Evolutionary conservation across 2,888 invertebrate species (phyloP).

Genomic region (Limulus polyphemus): DNA sequence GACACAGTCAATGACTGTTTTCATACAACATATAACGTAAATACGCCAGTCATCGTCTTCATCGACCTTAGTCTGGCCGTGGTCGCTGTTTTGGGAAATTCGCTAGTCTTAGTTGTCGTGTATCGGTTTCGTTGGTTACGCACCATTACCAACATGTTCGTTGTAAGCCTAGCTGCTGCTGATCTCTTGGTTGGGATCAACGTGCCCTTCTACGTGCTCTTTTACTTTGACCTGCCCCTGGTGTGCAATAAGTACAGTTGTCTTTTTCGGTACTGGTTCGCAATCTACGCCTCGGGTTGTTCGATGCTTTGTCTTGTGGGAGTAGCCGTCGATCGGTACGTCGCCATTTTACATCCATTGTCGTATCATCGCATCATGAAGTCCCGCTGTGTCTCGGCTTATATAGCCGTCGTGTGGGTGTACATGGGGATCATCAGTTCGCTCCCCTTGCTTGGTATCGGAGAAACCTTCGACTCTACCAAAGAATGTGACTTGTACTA

Average conservation of each 20-base stretch:
- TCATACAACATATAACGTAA: too few relatives aligned
- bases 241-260: constrained; percentile 25
- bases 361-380: constrained; percentile 23
- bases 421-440: constrained; percentile 26
- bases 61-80: too few relatives aligned
- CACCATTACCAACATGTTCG: constrained; percentile 26
- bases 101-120: not conserved
- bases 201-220: constrained; percentile 28
- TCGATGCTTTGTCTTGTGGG: constrained; percentile 26
- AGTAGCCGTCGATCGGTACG: constrained; percentile 26
- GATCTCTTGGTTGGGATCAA: constrained; percentile 25
- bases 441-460: constrained; percentile 23
- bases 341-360: constrained; percentile 25
- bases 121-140: constrained; percentile 18
- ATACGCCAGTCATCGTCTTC: too few relatives aligned
- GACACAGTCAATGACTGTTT: too few relatives aligned
- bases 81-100: too few relatives aligned
- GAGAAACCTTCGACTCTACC: constrained; percentile 13
- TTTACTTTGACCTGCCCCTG: constrained; percentile 27
- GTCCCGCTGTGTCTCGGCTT: constrained; percentile 12
- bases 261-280: constrained; percentile 24
- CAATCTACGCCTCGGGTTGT: constrained; percentile 23
- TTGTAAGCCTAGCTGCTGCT: constrained; percentile 23
- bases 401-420: constrained; percentile 21
- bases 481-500: constrained; percentile 29